phyloP scores from a whole-genome alignment of 2,113 vertebrate genomes.

The Rhea americana region DNA sequence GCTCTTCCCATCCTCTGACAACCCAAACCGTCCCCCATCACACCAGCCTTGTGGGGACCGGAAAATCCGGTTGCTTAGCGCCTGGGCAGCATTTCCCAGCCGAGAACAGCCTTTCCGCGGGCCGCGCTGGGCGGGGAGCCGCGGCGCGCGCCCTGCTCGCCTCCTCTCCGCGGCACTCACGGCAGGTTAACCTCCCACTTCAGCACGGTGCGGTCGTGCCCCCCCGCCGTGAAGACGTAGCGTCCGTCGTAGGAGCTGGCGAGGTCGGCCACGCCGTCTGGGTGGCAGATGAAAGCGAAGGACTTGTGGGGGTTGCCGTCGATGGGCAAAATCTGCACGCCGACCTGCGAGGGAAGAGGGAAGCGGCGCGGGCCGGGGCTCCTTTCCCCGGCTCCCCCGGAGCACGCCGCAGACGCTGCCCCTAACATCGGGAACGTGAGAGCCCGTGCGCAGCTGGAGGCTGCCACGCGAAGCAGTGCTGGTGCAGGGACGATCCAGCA shows the following conservation, averaged over 20 bases:
- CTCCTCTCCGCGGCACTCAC: slow-evolving; percentile 68
- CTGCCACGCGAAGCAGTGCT: neutral
- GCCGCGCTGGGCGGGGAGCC: neutral
- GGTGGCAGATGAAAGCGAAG: slow-evolving; percentile 86
- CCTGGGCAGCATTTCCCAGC: neutral
- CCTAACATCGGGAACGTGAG: no score
- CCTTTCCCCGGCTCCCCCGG: neutral
- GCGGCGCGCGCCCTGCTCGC: neutral
- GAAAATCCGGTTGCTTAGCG: neutral
- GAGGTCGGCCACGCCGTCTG: slow-evolving; percentile 76
- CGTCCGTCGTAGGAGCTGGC: slow-evolving; percentile 81
- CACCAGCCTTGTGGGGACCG: neutral
- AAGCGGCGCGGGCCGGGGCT: neutral
- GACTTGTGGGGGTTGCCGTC: slow-evolving; percentile 95
- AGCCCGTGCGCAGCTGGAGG: neutral
- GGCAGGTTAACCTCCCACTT: slow-evolving; percentile 85
- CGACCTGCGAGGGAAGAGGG: slow-evolving; percentile 77
- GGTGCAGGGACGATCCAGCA: neutral
- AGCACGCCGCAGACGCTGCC: neutral
- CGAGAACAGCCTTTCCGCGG: neutral
- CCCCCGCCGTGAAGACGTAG: slow-evolving; percentile 88
- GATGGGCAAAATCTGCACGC: slow-evolving; percentile 90
- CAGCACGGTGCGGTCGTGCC: slow-evolving; percentile 77
- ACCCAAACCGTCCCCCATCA: neutral
- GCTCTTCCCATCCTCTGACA: neutral